Conservation (phyloP, 2,888 invertebrate genomes). For the Aleiodes alternator region DNA sequence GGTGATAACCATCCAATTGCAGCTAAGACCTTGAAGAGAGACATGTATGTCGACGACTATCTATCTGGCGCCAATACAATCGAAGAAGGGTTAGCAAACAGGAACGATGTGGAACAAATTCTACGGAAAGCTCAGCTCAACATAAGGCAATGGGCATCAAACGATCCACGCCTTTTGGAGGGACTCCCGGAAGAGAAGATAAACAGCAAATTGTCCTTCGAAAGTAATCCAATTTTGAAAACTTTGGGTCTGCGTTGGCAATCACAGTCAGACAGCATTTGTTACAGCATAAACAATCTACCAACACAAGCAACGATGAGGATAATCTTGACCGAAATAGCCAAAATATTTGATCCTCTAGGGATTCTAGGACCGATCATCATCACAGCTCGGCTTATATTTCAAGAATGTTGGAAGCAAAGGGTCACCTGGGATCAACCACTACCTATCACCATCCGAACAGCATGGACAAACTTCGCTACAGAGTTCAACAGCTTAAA, state of each 20-base stretch:
- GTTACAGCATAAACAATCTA: slow-evolving; percentile 32
- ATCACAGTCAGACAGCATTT: slow-evolving; percentile 28
- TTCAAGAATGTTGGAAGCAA: slow-evolving; percentile 14
- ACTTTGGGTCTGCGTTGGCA: slow-evolving; percentile 41
- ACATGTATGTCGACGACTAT: slow-evolving; percentile 52
- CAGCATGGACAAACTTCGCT: slow-evolving; percentile 11
- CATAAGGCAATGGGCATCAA: slow-evolving; percentile 51
- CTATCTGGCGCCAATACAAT: slow-evolving; percentile 43
- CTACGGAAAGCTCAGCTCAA: slow-evolving; percentile 44
- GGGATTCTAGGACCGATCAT: slow-evolving; percentile 21
- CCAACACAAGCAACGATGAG: slow-evolving; percentile 9
- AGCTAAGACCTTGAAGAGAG: slow-evolving; percentile 32
- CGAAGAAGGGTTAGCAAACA: slow-evolving; percentile 26
- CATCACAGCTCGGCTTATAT: slow-evolving; percentile 6
- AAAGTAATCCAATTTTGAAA: slow-evolving; percentile 24
- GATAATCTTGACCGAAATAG: slow-evolving; percentile 16
- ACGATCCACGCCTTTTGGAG: slow-evolving; percentile 33
- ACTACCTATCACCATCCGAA: neutral
- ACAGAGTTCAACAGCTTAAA: neutral
- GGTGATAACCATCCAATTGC: slow-evolving; percentile 40
- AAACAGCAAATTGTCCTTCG: slow-evolving; percentile 27
- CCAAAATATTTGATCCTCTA: slow-evolving; percentile 36
- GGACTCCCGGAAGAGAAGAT: slow-evolving; percentile 36
- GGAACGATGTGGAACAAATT: slow-evolving; percentile 41
- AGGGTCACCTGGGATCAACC: slow-evolving; percentile 27